Evolutionary conservation across 1,140 invertebrate species (phyloP).

Genomic region (Apis cerana): DNA sequence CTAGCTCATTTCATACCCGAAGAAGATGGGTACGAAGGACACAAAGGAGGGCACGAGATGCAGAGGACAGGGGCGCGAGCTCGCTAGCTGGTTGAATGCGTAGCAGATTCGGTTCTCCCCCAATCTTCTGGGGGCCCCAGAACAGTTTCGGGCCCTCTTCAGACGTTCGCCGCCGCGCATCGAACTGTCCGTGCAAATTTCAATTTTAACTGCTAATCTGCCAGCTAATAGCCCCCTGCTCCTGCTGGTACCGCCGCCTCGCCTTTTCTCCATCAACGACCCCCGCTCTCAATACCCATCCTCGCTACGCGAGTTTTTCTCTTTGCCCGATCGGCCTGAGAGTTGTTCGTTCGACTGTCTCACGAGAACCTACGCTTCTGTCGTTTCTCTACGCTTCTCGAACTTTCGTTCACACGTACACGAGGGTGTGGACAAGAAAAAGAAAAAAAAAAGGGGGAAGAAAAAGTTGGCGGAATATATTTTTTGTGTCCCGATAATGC

Average conservation of each 20-base stretch:
- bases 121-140: conserved; percentile 67
- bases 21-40: conserved; percentile 15
- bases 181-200: conserved; percentile 82
- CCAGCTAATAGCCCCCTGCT: conserved; percentile 77
- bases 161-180: conserved; percentile 73
- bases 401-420: conserved; percentile 19
- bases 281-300: conserved; percentile 55
- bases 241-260: conserved; percentile 50
- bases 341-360: conserved; percentile 4
- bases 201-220: conserved; percentile 82
- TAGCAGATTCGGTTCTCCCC: conserved; percentile 80
- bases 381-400: background rate
- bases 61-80: conserved; percentile 48
- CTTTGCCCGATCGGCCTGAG: conserved; percentile 9
- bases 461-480: no score
- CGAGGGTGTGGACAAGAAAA: no score
- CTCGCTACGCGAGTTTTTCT: conserved; percentile 42
- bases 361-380: background rate
- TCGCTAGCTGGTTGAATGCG: conserved; percentile 71
- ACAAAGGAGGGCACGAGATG: conserved; percentile 28
- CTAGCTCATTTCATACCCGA: conserved; percentile 78
- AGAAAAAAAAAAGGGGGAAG: no score
- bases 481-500: no score
- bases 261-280: conserved; percentile 53
- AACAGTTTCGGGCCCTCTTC: conserved; percentile 65